Percentiles rank a stretch among this genome's conserved stretches.
Conservation (phyloP, 2,113 vertebrate genomes). For the Seriola dumerili region DNA sequence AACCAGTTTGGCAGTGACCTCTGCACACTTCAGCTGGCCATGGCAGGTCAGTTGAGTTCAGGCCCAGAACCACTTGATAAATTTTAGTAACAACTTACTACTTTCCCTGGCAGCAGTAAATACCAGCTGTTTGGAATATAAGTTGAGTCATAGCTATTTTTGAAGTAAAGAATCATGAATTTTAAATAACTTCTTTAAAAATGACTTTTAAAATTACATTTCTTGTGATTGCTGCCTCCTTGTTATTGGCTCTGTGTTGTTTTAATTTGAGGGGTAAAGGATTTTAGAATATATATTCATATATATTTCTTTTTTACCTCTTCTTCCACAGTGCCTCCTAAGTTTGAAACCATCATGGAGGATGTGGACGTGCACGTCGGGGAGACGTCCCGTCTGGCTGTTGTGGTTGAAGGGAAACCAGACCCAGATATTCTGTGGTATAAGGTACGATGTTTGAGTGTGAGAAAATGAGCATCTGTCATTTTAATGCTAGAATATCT, state of each 20-base stretch:
- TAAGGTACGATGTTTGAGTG: conserved; percentile 83
- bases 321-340: conserved; percentile 86
- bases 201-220: not conserved
- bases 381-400: conserved; percentile 88
- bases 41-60: conserved; percentile 87
- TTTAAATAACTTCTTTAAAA: conserved; percentile 2
- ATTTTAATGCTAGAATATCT: too few species aligned
- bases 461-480: too few species aligned
- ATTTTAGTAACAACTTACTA: conserved; percentile 40
- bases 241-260: not conserved
- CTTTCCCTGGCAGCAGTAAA: not conserved
- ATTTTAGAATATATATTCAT: not conserved
- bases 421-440: conserved; percentile 95
- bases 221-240: not conserved
- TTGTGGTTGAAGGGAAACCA: conserved; percentile 94
- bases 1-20: conserved; percentile 91
- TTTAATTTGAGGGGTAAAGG: not conserved
- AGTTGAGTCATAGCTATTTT: not conserved
- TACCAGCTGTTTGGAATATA: conserved; percentile 1
- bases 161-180: not conserved
- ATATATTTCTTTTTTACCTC: not conserved
- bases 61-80: not conserved
- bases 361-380: conserved; percentile 91
- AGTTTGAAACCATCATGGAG: conserved; percentile 98
- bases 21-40: conserved; percentile 87